A percentile compares a stretch with the other conserved stretches of the same genome.
Conservation (phyloP, 2,113 vertebrate species). For the Tychaedon coryphoeus region DNA sequence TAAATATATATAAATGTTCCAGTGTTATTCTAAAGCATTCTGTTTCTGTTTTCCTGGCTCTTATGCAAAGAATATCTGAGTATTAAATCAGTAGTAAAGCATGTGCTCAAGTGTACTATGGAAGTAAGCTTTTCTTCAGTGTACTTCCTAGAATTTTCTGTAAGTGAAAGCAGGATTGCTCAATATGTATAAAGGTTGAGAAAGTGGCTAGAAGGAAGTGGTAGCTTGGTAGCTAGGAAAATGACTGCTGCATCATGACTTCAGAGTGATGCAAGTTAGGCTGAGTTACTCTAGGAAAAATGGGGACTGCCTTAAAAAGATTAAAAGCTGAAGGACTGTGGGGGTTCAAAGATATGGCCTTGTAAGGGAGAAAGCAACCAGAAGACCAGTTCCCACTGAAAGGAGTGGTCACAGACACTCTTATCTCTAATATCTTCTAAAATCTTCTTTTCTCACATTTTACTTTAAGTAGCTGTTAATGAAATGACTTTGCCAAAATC, state of each 20-base stretch:
- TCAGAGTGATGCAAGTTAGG: neutral
- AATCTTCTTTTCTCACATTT: neutral
- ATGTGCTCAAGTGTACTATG: neutral
- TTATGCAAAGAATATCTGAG: neutral
- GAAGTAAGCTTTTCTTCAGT: neutral
- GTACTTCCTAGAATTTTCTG: neutral
- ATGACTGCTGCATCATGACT: neutral
- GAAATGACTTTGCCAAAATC: neutral
- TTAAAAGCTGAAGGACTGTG: neutral
- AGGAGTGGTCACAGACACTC: neutral
- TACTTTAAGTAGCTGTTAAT: neutral
- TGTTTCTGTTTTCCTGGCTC: neutral
- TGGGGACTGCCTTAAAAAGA: neutral
- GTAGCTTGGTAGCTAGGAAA: neutral
- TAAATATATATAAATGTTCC: neutral
- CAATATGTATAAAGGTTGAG: neutral
- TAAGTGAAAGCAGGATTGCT: neutral
- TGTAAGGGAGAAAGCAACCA: neutral
- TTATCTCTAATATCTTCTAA: neutral
- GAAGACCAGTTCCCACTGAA: neutral
- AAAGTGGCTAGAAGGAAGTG: neutral
- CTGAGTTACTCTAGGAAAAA: neutral
- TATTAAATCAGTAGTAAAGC: neutral
- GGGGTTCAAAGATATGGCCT: neutral
- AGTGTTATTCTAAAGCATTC: neutral